Percentiles rank a stretch among this genome's conserved stretches.
Conservation (phyloP, 2,888 invertebrate genomes). For the Exephanes ischioxanthus region DNA sequence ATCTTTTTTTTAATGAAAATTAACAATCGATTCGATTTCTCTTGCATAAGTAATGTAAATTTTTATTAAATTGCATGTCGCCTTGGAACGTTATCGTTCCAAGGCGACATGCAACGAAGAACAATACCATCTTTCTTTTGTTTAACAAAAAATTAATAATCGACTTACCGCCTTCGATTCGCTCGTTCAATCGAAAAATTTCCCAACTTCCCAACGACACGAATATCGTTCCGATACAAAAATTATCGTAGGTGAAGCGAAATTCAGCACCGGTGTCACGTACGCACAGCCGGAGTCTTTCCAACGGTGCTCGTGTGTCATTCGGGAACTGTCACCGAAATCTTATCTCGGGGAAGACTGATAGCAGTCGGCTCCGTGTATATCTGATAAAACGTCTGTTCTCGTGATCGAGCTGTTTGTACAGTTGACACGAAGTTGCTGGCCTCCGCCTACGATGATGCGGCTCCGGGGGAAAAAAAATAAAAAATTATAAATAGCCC, state of each 20-base stretch:
- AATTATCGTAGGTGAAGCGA: neutral
- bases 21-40: no score
- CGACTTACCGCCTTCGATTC: conserved; percentile 36
- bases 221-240: neutral
- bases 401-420: conserved; percentile 62
- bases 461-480: conserved; percentile 9
- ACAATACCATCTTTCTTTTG: no score
- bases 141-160: neutral
- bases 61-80: neutral
- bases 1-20: no score
- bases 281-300: conserved; percentile 19
- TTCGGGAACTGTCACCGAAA: conserved; percentile 58
- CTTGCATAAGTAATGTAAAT: neutral
- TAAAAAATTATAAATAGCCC: conserved; percentile 23
- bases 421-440: conserved; percentile 47
- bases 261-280: conserved; percentile 1
- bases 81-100: neutral
- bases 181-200: neutral
- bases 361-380: conserved; percentile 55
- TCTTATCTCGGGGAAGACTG: conserved; percentile 67
- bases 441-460: conserved; percentile 12
- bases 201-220: neutral
- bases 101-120: no score
- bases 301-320: conserved; percentile 44
- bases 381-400: conserved; percentile 69